Evolutionary conservation across 1,140 invertebrate genomes (phyloP), one percentile per base, ranked within the genome.

Genomic region (Neuroterus valhalla): DNA sequence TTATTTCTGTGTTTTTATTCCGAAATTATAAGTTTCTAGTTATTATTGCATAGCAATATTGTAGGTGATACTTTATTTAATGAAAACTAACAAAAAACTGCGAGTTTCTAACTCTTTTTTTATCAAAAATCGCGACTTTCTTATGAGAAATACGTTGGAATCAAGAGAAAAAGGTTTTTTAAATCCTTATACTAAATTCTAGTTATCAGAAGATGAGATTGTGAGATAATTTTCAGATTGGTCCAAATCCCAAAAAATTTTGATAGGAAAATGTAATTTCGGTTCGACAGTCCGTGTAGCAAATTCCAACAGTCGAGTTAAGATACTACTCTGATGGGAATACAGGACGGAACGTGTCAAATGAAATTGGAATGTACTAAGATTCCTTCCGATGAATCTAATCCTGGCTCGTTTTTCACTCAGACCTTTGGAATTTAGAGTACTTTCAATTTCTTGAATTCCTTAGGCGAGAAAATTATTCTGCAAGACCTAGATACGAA

Each of bases 291-390:
- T 52, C 19, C 11, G 19, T 2, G 19, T 52, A 3, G 50, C 19
- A 52, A 52, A 52, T 52, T 52, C 50, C 23, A 21, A 26, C 50
- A 52, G 23, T 52, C 17, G 19, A 52, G 19, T 52, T n/a, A 52
- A 52, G 6, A 52, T 21, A 11, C 50, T 50, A 50, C 21, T n/a
- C 48, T 21, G 23, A 21, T 19, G 50, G 50, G 50, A 52, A 23
- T 19, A 52, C 50, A 52, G 23, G 50, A 52, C 6, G 31, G 31
- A 52, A 52, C 19, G 50, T 52, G 50, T 21, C 50, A 52, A 52
- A 52, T 19, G 50, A 21, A 26, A 52, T 11, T 52, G 17, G 19
- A 52, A 52, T 48, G 46, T 48, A 17, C 46, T n/a, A 17, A 48
- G 17, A 48, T 48, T 48, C 46, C 46, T 48, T 48, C 15, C n/a